phyloP scores from a whole-genome alignment of 2,888 invertebrate species.

The Drosophila niveifrons region DNA sequence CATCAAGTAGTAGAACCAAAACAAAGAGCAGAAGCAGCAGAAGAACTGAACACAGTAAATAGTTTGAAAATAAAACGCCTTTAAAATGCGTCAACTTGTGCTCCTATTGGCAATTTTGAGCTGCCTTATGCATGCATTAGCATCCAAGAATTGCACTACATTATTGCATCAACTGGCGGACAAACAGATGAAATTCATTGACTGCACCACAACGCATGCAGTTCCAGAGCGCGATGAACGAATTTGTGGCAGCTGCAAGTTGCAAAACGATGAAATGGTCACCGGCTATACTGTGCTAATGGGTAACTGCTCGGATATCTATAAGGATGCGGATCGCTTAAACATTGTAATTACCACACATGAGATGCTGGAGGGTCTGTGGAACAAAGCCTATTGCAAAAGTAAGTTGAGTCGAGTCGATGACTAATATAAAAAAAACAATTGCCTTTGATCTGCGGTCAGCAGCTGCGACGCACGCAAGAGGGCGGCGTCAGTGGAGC shows the following conservation, averaged over 20 bases:
- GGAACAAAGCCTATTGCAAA: constrained; percentile 76
- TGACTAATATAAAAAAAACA: not conserved
- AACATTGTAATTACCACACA: constrained; percentile 73
- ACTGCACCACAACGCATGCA: constrained; percentile 65
- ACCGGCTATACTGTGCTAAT: constrained; percentile 33
- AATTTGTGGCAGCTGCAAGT: constrained; percentile 60
- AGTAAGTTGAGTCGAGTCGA: constrained; percentile 54
- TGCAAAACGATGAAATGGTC: constrained; percentile 5
- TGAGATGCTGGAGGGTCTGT: constrained; percentile 63
- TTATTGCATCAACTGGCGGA: constrained; percentile 51
- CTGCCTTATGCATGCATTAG: not conserved
- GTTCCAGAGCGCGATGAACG: constrained; percentile 43
- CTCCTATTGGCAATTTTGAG: constrained; percentile 15
- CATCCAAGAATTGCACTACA: constrained; percentile 24
- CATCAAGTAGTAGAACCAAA: not conserved
- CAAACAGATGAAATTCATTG: constrained; percentile 56
- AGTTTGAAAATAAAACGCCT: not conserved
- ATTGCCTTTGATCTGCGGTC: no score
- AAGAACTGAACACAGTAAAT: not conserved
- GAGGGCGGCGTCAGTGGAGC: no score
- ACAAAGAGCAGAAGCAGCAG: constrained; percentile 13
- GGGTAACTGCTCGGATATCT: constrained; percentile 62
- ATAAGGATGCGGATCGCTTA: constrained; percentile 77
- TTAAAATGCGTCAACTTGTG: constrained; percentile 23
- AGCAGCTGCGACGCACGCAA: no score